Conservation (phyloP, 2,113 vertebrate species). For the Vimba vimba region DNA sequence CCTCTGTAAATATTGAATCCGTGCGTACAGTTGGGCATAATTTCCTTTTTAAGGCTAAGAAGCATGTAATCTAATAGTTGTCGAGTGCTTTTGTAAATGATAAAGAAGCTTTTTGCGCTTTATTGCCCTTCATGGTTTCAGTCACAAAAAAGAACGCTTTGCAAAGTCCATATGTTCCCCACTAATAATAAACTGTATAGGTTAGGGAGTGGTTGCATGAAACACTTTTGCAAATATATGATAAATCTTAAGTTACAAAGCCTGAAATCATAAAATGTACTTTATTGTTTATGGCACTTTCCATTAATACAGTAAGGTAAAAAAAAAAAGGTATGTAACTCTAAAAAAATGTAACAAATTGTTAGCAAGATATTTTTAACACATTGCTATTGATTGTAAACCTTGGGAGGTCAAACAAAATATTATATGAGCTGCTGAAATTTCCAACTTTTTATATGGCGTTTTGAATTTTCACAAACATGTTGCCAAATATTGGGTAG, state of each 20-base stretch:
- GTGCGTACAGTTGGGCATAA: slow-evolving; percentile 26
- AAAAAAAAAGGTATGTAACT: neutral
- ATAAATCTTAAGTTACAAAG: neutral
- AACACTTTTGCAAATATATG: neutral
- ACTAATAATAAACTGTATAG: neutral
- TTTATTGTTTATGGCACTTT: neutral
- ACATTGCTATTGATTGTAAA: neutral
- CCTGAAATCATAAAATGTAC: neutral
- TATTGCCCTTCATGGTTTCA: neutral
- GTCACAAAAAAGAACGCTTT: neutral
- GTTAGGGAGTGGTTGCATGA: neutral
- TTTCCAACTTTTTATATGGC: neutral
- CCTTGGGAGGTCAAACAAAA: neutral
- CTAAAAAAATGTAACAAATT: neutral
- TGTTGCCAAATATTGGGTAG: neutral
- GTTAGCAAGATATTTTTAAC: neutral
- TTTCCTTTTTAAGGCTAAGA: slow-evolving; percentile 4
- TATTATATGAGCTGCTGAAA: neutral
- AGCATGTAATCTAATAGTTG: neutral
- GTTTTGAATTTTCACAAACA: neutral
- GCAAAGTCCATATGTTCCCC: neutral
- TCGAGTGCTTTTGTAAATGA: neutral
- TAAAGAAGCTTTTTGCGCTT: neutral
- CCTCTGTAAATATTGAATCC: slow-evolving; percentile 41
- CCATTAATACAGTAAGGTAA: neutral